These are phyloP conservation scores for Anser cygnoides DNA, from an alignment of 2,113 vertebrate genomes.

Conservation along the genomic window DNA sequence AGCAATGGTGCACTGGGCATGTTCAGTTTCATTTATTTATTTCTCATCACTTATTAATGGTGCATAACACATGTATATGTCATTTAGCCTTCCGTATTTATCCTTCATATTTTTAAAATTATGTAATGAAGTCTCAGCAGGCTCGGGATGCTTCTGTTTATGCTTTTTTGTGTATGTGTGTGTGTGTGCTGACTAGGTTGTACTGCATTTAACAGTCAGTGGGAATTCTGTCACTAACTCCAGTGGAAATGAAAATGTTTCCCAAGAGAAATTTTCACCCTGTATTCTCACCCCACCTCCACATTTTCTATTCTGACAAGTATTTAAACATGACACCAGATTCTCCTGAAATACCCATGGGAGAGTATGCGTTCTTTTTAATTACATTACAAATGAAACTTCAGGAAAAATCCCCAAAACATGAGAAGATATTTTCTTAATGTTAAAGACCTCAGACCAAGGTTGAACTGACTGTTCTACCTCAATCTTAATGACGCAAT, in stretches of 20 bases:
- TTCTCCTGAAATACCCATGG: not conserved
- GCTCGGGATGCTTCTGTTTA: not conserved
- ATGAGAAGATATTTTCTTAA: not conserved
- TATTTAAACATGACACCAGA: not conserved
- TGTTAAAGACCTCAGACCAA: not conserved
- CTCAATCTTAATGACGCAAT: not conserved
- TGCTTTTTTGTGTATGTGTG: not conserved
- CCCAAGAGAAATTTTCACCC: not conserved
- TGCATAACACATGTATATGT: conserved; percentile 22
- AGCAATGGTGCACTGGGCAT: not conserved
- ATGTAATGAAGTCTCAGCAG: conserved; percentile 13
- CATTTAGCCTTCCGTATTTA: conserved; percentile 53
- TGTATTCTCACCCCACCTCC: not conserved
- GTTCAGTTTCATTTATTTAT: conserved; percentile 49
- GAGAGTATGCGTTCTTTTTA: not conserved
- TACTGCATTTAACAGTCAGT: not conserved
- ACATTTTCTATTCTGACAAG: not conserved
- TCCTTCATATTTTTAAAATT: conserved; percentile 26
- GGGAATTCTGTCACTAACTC: not conserved
- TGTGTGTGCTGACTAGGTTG: not conserved
- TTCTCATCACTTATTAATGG: conserved; percentile 60
- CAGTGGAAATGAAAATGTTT: not conserved
- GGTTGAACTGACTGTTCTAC: not conserved
- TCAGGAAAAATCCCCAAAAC: not conserved
- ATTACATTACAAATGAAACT: not conserved